phyloP scores from a whole-genome alignment of 35 echinoderm and acorn worm species.

The Apostichopus parvimensis region DNA sequence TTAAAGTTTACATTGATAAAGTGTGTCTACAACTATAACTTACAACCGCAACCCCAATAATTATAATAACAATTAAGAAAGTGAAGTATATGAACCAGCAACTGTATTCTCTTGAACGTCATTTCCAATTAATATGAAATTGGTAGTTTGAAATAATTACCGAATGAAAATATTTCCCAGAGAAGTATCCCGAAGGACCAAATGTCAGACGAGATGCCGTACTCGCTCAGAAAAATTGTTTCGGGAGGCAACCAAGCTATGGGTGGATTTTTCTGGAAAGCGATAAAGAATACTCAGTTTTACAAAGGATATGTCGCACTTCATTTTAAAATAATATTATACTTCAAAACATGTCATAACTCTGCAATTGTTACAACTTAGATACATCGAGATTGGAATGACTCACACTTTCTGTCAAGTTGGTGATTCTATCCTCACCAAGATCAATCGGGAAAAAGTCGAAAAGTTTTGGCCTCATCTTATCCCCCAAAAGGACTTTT shows the following conservation, averaged over 20 bases:
- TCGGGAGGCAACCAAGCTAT: conserved; percentile 11
- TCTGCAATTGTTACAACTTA: too few species aligned
- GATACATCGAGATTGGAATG: neutral
- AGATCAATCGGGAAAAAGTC: conserved; percentile 15
- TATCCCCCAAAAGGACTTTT: conserved; percentile 10
- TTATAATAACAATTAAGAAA: too few species aligned
- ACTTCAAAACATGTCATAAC: neutral
- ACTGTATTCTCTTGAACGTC: too few species aligned
- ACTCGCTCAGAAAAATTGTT: conserved; percentile 30
- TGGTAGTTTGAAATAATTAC: neutral
- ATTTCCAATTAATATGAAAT: neutral
- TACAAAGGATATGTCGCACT: too few species aligned
- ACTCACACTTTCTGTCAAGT: conserved; percentile 24
- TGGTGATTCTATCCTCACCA: neutral
- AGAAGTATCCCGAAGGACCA: conserved; percentile 26
- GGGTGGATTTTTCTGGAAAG: conserved; percentile 2
- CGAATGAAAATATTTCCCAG: conserved; percentile 33
- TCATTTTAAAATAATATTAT: neutral
- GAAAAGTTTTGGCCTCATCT: conserved; percentile 17
- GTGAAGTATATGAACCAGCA: too few species aligned
- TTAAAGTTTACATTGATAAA: too few species aligned
- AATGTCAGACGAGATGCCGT: neutral
- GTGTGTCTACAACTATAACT: too few species aligned
- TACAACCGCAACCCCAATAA: too few species aligned
- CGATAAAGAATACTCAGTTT: neutral